phyloP scores from a whole-genome alignment of 2,113 vertebrate species.

The Donacobius atricapilla region DNA sequence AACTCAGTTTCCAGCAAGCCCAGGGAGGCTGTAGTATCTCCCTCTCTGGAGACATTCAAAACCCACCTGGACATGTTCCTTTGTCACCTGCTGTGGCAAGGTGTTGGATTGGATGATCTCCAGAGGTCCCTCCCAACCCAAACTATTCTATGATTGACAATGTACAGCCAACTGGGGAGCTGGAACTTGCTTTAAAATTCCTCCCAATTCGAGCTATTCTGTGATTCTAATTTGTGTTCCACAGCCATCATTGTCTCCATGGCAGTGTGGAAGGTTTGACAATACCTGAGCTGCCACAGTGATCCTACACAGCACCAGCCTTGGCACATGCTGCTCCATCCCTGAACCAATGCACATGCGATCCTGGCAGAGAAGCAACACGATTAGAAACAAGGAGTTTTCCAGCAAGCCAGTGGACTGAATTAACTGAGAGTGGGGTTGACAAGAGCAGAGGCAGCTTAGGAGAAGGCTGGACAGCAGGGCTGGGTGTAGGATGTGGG shows the following conservation, averaged over 20 bases:
- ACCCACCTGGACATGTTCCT: background rate
- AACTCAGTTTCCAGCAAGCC: background rate
- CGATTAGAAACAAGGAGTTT: background rate
- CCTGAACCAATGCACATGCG: background rate
- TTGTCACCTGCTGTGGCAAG: background rate
- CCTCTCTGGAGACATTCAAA: background rate
- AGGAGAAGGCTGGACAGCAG: background rate
- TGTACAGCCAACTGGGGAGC: accelerated
- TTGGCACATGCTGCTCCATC: background rate
- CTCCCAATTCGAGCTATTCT: background rate
- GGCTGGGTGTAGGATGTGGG: background rate
- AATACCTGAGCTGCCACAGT: background rate
- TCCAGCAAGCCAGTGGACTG: background rate
- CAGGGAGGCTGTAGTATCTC: background rate
- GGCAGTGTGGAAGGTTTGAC: background rate
- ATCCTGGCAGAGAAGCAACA: background rate
- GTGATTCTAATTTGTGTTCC: background rate
- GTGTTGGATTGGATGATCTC: background rate
- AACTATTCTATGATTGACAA: background rate
- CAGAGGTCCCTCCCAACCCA: background rate
- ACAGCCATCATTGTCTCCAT: background rate
- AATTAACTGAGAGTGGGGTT: background rate
- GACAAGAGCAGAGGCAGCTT: background rate
- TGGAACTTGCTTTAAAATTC: background rate
- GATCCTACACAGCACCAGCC: background rate